Base-by-base conservation (phyloP, 35 echinoderm and acorn worm genomes). In the Apostichopus parvimensis region DNA sequence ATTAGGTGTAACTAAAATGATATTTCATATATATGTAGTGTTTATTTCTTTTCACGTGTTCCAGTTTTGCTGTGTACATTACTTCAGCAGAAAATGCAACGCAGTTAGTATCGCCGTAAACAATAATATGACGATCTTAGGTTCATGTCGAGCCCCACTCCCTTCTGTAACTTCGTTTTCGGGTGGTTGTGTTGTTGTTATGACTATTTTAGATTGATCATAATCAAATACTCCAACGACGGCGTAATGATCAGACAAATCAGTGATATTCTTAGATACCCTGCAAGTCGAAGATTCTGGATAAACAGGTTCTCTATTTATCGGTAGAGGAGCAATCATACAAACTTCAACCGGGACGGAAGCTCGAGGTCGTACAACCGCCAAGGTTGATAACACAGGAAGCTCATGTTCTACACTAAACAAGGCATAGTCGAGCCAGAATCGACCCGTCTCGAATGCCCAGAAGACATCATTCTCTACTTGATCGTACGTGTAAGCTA, bases 391-490 rank as follows among this genome's bases (percentile, higher is more conserved):
- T 9, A 9, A 6, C 6, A 53, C 4, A 4, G 97, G 97, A 15
- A 93, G 73, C 22, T 79, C 56, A 83, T 98, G 93, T 21, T 57
- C 73, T 11, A 87, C 58, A 87, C 97, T 96, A 82, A 90, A 94
- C 9, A 98, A 86, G n/a, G 88, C 93, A 76, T 98, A 98, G 79
- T 98, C 97, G 18, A 98, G 72, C 92, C 93, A 98, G 22, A 73
- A 56, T 55, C 22, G 59, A 5, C 57, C 82, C 9, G 26, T 75
- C 57, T 93, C 61, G 8, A 55, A 73, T 13, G 77, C 79, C 57
- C 73, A 56, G 21, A 94, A 88, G 10, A 96, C 87, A 28, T 95
- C 94, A 90, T 98, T 98, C 15, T 90, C 64, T 53, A 79, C 18
- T 55, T 82, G 79, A 55, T 98, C 94, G 88, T 94, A 98, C 13